Evolutionary conservation across 2,113 vertebrate genomes (phyloP).

Genomic region (Crotalus viridis): DNA sequence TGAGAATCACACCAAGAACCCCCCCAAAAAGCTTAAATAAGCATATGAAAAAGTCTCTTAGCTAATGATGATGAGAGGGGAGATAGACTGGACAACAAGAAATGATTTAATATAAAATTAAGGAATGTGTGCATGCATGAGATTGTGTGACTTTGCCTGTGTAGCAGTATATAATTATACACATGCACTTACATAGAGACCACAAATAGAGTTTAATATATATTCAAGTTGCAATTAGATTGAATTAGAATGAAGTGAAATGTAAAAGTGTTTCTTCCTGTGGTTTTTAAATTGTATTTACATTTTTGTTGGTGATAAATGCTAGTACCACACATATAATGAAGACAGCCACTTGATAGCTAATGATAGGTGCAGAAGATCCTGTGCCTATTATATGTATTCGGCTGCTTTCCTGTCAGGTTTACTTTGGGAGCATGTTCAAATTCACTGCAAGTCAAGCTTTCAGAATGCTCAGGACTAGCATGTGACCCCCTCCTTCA

Average conservation of each 20-base stretch:
- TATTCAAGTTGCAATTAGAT: background rate
- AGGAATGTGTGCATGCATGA: background rate
- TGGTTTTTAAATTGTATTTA: background rate
- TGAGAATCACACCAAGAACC: background rate
- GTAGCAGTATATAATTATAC: background rate
- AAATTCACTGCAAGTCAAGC: background rate
- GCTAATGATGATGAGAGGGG: background rate
- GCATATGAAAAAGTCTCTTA: background rate
- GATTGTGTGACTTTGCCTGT: background rate
- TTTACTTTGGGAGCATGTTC: background rate
- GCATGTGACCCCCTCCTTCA: background rate
- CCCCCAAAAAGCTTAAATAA: background rate
- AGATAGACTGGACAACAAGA: background rate
- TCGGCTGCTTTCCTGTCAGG: background rate
- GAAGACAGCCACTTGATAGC: slow-evolving; percentile 1
- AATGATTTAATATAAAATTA: background rate
- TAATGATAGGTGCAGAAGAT: slow-evolving; percentile 6
- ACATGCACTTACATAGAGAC: background rate
- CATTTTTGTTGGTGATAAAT: background rate
- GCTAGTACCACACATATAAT: background rate
- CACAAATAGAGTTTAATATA: background rate
- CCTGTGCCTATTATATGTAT: background rate
- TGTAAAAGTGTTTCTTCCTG: background rate
- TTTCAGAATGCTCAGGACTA: background rate
- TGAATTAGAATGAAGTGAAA: background rate